Percentiles rank a stretch among this genome's conserved stretches.
Conservation (phyloP, 2,113 vertebrate genomes). For the Dicrurus megarhynchus region DNA sequence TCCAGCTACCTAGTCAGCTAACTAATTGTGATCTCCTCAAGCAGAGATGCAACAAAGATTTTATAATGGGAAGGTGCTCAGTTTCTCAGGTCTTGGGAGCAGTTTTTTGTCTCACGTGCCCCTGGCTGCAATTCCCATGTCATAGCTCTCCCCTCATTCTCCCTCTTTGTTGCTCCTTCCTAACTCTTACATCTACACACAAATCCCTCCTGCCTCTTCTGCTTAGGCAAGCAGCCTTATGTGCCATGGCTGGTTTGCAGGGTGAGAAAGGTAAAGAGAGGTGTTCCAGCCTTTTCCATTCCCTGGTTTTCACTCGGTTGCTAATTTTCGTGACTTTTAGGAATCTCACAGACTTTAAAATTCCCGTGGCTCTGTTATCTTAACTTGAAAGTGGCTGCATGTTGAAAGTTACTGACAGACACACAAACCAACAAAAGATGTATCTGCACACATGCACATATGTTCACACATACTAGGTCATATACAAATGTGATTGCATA, state of each 20-base stretch:
- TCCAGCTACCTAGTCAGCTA: not conserved
- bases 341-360: not conserved
- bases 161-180: not conserved
- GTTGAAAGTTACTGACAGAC: not conserved
- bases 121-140: not conserved
- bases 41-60: not conserved
- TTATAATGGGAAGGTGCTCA: rapidly evolving
- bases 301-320: not conserved
- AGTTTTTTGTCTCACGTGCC: rapidly evolving
- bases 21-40: not conserved
- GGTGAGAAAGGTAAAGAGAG: not conserved
- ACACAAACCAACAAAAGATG: not conserved
- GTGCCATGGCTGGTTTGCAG: not conserved
- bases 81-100: not conserved
- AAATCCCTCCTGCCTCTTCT: not conserved
- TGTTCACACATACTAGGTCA: not conserved
- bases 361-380: not conserved
- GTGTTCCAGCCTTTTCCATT: not conserved
- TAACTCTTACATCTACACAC: rapidly evolving
- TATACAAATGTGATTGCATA: not conserved
- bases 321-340: not conserved
- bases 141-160: not conserved
- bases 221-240: not conserved
- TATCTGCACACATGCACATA: not conserved
- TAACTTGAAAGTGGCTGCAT: not conserved